Percentiles rank a stretch among this genome's conserved stretches.
phyloP scores from a whole-genome alignment of 1,140 invertebrate genomes.

The Formica exsecta region DNA sequence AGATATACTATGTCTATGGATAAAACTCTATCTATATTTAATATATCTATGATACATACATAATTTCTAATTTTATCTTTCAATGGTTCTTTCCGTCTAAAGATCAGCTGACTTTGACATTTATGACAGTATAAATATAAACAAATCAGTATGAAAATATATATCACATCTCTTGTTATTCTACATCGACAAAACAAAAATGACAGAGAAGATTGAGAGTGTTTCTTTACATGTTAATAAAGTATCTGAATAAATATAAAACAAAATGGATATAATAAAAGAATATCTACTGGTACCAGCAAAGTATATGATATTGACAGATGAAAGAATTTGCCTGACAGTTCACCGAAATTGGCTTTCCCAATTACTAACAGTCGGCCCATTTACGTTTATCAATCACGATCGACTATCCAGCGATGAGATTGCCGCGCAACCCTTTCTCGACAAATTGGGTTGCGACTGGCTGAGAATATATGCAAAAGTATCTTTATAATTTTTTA shows the following conservation, averaged over 20 bases:
- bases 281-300: constrained; percentile 80
- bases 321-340: constrained; percentile 82
- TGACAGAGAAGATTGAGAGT: background rate
- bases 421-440: constrained; percentile 82
- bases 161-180: background rate
- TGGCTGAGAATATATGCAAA: constrained; percentile 83
- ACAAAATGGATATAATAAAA: constrained; percentile 80
- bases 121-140: too few relatives aligned
- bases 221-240: background rate
- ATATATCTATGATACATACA: too few relatives aligned
- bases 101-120: too few relatives aligned
- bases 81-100: too few relatives aligned
- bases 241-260: constrained; percentile 6
- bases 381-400: constrained; percentile 80
- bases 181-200: background rate
- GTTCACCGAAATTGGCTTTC: constrained; percentile 82
- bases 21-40: too few relatives aligned
- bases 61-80: too few relatives aligned
- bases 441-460: constrained; percentile 80
- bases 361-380: constrained; percentile 78
- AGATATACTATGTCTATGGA: too few relatives aligned
- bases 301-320: constrained; percentile 81
- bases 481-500: constrained; percentile 72
- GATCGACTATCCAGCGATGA: constrained; percentile 82
- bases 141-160: too few relatives aligned